Percentiles rank a stretch among this genome's conserved stretches.
Conservation (phyloP, 2,888 invertebrate species). For the Noctua pronuba region DNA sequence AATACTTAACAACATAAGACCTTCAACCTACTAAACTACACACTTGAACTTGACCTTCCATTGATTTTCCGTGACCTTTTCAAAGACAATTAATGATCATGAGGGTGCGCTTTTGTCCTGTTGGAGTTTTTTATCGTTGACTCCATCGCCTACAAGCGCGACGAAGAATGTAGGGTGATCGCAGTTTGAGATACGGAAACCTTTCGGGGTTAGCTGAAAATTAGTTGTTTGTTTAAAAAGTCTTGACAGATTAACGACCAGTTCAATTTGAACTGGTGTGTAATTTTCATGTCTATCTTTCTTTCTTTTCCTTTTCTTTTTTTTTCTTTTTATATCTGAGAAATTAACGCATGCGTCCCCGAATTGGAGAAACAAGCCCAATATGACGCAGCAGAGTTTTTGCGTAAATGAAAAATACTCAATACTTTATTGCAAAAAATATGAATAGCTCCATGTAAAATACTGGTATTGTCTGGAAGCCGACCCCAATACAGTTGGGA, state of each 20-base stretch:
- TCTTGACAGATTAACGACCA: not conserved
- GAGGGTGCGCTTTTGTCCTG: slow-evolving; percentile 28
- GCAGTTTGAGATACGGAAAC: slow-evolving; percentile 23
- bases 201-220: slow-evolving; percentile 6
- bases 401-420: not conserved
- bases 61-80: slow-evolving; percentile 55
- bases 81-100: slow-evolving; percentile 52
- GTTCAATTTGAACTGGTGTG: not conserved
- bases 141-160: slow-evolving; percentile 21
- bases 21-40: slow-evolving; percentile 10
- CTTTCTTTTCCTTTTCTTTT: too few species aligned
- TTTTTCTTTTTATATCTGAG: not conserved
- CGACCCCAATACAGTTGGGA: too few species aligned
- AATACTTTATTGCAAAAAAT: not conserved
- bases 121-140: slow-evolving; percentile 37
- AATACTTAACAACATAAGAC: not conserved
- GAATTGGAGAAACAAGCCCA: not conserved
- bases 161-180: slow-evolving; percentile 17
- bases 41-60: slow-evolving; percentile 42
- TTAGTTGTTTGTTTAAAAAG: not conserved
- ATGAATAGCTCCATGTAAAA: too few species aligned
- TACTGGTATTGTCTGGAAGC: too few species aligned
- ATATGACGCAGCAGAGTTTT: not conserved
- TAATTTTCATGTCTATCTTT: not conserved
- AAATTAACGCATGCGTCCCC: not conserved